Base-by-base conservation (phyloP, 2,113 vertebrate species). In the Mionectes macconnelli region DNA sequence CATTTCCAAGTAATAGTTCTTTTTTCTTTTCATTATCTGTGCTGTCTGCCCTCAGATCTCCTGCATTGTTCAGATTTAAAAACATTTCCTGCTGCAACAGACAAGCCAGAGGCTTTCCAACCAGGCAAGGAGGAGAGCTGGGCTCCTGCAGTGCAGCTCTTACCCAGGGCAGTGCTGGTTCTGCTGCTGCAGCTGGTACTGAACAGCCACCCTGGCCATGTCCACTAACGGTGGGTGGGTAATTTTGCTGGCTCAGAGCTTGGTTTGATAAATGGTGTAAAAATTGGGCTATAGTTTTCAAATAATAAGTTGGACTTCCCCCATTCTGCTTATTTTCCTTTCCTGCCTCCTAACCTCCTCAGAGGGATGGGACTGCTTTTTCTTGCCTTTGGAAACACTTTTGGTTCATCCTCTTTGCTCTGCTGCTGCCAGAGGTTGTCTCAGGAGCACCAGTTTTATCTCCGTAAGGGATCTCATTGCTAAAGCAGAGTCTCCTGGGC, bases 1-100 rank as follows among this genome's bases (percentile, higher is more conserved):
- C 39, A 93, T 92, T 96, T 96, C 72, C 72, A 95, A 92, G 83
- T 89, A 95, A 89, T 75, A 83, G 89, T 83, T 92, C 68, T 68
- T 93, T 96, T 96, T 95, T 86, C 67, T 93, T 96, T 93, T 90
- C 88, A 78, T 96, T 96, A 96, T 94, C 95, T 94, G 86, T 72
- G 76, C 85, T 92, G 95, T 60, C 85, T 96, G 90, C 76, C 49
- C 73, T 80, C 83, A 90, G 88, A 92, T 96, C 95, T 96, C 73
- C 70, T 57, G 78, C 93, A 91, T 96, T 97, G 93, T 96, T 96
- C 93, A 68, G 64, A 53, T 89, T 96, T 94, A 68, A 75, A 78
- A 75, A 93, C 85, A 95, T 84, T 96, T 96, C 92, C 93, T 96
- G 90, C 86, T 67, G 67, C 21, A 57, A 20, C 0, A 87, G 93